These are phyloP conservation scores for Nyctereutes procyonoides DNA, from an alignment of 2,113 vertebrate genomes.

Conservation along the genomic window DNA sequence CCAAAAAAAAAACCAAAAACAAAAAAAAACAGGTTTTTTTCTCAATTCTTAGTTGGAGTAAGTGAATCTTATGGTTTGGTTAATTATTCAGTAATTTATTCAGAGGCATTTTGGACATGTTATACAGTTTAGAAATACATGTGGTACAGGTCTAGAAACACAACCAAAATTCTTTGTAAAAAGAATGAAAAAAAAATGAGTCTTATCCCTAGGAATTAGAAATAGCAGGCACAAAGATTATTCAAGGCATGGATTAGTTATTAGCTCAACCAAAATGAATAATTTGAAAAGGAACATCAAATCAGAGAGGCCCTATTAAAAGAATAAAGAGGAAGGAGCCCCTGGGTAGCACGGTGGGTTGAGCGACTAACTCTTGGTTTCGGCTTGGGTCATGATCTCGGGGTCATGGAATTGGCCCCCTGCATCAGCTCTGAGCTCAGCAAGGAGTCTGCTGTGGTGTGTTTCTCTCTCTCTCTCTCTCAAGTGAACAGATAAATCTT, in stretches of 20 bases:
- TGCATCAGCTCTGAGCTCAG: background rate
- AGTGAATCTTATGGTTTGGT: background rate
- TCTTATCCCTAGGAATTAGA: background rate
- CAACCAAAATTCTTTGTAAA: background rate
- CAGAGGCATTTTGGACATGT: slow-evolving; percentile 1
- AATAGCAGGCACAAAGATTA: background rate
- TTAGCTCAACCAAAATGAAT: slow-evolving; percentile 24
- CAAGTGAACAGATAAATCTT: no score
- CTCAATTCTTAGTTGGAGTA: background rate
- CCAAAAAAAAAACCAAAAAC: background rate
- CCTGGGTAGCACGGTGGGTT: background rate
- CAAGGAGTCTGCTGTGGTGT: background rate
- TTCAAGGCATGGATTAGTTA: background rate
- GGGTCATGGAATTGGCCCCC: background rate
- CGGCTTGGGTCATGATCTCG: background rate
- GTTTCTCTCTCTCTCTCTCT: background rate
- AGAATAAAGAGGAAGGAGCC: background rate
- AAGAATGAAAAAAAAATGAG: background rate
- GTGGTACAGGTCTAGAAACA: background rate
- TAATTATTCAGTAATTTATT: background rate
- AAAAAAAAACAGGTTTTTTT: background rate
- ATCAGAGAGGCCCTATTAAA: background rate
- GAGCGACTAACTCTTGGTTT: background rate
- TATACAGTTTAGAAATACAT: background rate
- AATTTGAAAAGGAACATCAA: background rate